phyloP scores from a whole-genome alignment of 2,888 invertebrate genomes.

The Hydropsyche betteni region DNA sequence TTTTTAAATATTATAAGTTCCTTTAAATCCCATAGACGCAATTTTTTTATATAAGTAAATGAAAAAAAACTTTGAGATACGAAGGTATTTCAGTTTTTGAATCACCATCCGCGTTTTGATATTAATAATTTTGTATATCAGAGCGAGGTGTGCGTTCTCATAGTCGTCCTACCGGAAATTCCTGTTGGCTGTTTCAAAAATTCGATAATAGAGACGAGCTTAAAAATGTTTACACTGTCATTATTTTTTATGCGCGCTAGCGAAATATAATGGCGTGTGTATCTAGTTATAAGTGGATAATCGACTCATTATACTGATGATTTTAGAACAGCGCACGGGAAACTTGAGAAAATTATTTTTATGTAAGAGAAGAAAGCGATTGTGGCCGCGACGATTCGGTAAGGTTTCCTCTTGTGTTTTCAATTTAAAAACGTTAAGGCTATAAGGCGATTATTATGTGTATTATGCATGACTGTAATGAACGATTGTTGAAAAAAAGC shows the following conservation, averaged over 20 bases:
- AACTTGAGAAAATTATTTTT: too few relatives aligned
- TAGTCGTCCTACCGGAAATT: conserved; percentile 15
- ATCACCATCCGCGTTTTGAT: neutral
- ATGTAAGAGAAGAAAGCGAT: too few relatives aligned
- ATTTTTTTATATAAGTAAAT: neutral
- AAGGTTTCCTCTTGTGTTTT: too few relatives aligned
- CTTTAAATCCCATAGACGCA: too few relatives aligned
- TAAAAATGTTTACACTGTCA: conserved; percentile 1
- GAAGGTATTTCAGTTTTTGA: neutral
- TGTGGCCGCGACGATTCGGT: too few relatives aligned
- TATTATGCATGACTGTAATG: too few relatives aligned
- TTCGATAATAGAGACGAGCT: neutral
- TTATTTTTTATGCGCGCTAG: neutral
- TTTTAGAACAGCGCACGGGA: too few relatives aligned
- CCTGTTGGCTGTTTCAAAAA: neutral
- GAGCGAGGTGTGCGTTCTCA: neutral
- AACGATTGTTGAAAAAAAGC: too few relatives aligned
- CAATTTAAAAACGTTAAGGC: too few relatives aligned
- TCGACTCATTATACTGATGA: too few relatives aligned
- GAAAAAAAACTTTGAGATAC: neutral
- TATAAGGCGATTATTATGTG: too few relatives aligned
- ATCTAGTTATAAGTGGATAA: neutral
- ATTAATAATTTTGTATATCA: neutral
- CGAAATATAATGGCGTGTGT: neutral
- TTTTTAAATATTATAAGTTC: too few relatives aligned